Evolutionary conservation across 2,797 vertebrate species (phyloP).

Genomic region (Neoniphon sammara): DNA sequence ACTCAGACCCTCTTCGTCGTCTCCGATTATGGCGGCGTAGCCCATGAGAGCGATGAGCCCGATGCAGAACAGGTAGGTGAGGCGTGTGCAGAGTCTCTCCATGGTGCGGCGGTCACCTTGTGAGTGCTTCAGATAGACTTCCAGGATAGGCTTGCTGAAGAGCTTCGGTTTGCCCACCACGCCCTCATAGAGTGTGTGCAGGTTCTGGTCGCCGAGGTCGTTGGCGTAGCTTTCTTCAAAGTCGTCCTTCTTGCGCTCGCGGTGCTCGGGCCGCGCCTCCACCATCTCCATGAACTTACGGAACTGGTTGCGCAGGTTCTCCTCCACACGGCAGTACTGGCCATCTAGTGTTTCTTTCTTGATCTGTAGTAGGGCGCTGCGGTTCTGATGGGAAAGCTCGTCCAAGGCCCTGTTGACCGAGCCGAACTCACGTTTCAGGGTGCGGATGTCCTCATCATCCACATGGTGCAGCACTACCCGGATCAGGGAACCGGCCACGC

Average conservation of each 20-base stretch:
- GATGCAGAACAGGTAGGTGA: conserved; percentile 86
- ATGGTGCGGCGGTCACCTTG: conserved; percentile 76
- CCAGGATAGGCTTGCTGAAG: conserved; percentile 83
- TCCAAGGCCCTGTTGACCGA: conserved; percentile 78
- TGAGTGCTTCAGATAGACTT: conserved; percentile 84
- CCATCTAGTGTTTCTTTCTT: conserved; percentile 82
- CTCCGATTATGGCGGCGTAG: conserved; percentile 80
- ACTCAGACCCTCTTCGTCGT: conserved; percentile 80
- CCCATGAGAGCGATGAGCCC: conserved; percentile 87
- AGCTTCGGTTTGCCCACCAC: conserved; percentile 84
- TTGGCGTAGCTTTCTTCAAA: conserved; percentile 79
- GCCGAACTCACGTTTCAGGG: conserved; percentile 81
- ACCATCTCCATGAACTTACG: conserved; percentile 84
- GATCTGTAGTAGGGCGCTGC: conserved; percentile 78
- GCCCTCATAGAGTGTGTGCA: conserved; percentile 84
- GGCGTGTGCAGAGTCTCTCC: conserved; percentile 83
- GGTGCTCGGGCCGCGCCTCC: conserved; percentile 66
- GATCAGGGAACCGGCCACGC: conserved; percentile 83
- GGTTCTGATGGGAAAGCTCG: conserved; percentile 78
- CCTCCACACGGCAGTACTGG: conserved; percentile 81
- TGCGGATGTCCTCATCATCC: conserved; percentile 84
- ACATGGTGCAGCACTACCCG: conserved; percentile 84
- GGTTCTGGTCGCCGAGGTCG: conserved; percentile 84
- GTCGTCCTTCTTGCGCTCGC: conserved; percentile 74
- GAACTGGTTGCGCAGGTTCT: conserved; percentile 85